Evolutionary conservation across 2,888 invertebrate genomes (phyloP).

Genomic region (Philhelius pedissequus): DNA sequence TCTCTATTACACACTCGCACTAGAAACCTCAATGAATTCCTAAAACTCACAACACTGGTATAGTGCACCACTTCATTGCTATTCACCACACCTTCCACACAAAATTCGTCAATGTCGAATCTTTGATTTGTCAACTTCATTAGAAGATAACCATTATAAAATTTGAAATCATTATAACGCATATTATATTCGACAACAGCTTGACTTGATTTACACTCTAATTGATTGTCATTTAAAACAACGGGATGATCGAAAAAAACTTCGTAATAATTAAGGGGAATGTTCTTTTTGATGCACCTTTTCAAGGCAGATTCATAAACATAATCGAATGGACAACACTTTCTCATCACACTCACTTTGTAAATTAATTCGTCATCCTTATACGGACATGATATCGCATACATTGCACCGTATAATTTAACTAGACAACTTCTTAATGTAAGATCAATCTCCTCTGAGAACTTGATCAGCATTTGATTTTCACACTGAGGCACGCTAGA

Average conservation of each 20-base stretch:
- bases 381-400: constrained; percentile 70
- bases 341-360: constrained; percentile 72
- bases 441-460: constrained; percentile 29
- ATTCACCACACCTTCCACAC: constrained; percentile 74
- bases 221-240: constrained; percentile 72
- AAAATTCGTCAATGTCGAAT: constrained; percentile 72
- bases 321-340: constrained; percentile 75
- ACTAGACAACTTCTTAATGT: constrained; percentile 69
- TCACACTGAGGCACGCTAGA: constrained; percentile 49
- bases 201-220: constrained; percentile 71
- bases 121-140: constrained; percentile 67
- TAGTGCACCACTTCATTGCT: constrained; percentile 27
- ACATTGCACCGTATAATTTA: constrained; percentile 69
- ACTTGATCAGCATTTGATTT: constrained; percentile 31
- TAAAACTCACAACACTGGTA: constrained; percentile 40
- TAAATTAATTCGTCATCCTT: constrained; percentile 52
- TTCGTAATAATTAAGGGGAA: constrained; percentile 71
- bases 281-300: constrained; percentile 70
- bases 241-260: constrained; percentile 71
- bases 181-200: constrained; percentile 75
- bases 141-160: constrained; percentile 69
- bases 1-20: constrained; percentile 72
- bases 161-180: constrained; percentile 70
- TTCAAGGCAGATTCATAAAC: constrained; percentile 70
- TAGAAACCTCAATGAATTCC: constrained; percentile 62